Conservation (phyloP, 2,888 invertebrate species). For the Xylophagus ater region DNA sequence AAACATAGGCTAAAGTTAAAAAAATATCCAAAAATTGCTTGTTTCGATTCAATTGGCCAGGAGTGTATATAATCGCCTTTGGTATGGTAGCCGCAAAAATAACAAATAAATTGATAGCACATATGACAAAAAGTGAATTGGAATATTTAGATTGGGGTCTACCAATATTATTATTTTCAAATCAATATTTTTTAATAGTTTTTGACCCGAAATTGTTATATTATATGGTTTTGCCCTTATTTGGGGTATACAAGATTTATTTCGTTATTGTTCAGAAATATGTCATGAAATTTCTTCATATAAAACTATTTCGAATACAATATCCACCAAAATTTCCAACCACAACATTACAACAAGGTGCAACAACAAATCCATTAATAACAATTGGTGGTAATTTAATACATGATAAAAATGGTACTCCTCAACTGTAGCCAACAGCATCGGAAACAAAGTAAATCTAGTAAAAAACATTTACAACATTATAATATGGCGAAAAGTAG, state of each 20-base stretch:
- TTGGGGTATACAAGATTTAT: slow-evolving; percentile 73
- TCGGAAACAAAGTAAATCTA: slow-evolving; percentile 27
- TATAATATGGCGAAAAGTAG: no score
- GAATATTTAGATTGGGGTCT: slow-evolving; percentile 88
- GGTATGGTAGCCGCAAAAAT: slow-evolving; percentile 95
- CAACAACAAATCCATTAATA: slow-evolving; percentile 26
- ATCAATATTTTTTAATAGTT: slow-evolving; percentile 97
- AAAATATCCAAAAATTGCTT: no score
- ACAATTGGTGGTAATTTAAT: slow-evolving; percentile 7
- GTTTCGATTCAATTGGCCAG: no score
- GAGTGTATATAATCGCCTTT: slow-evolving; percentile 90
- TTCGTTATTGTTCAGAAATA: slow-evolving; percentile 66
- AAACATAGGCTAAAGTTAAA: no score
- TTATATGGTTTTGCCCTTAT: slow-evolving; percentile 84
- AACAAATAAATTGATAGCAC: slow-evolving; percentile 94
- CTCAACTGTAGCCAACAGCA: slow-evolving; percentile 22
- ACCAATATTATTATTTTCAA: slow-evolving; percentile 87
- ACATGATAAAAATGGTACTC: slow-evolving; percentile 33
- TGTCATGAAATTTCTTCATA: slow-evolving; percentile 47
- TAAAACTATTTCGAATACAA: slow-evolving; percentile 78
- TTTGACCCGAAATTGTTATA: slow-evolving; percentile 78
- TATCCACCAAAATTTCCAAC: slow-evolving; percentile 35
- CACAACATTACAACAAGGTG: slow-evolving; percentile 24
- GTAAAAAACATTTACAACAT: slow-evolving; percentile 31
- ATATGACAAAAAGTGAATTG: slow-evolving; percentile 99